Evolutionary conservation across 2,888 invertebrate genomes (phyloP), one percentile per base, ranked within the genome.

Genomic region (Clusia tigrina): DNA sequence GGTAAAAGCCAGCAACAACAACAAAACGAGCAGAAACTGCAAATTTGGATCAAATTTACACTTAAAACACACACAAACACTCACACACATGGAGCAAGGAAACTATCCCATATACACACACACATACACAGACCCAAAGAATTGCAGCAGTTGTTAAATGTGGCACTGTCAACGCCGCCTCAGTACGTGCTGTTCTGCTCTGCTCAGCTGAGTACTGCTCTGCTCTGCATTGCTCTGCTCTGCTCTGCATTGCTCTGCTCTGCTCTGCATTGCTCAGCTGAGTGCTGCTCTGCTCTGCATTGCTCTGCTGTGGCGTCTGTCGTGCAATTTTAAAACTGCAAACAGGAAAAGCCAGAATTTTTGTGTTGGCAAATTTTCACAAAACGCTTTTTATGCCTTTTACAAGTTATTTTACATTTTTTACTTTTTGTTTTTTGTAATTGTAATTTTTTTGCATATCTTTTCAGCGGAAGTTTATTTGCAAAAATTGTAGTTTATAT

Each of bases 321-420:
- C 37, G 18, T 20, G 20, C 9, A 9, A 26, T 26, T 18, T 24
- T n/a, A 32, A 26, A 1, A 6, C 23, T 42, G 23, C 42, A 56
- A 56, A 56, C 56, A 24, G 46, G 56, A 56, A 56, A 56, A 56
- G 46, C 25, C 46, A 56, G n/a, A n/a, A n/a, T n/a, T n/a, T n/a
- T 23, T 56, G 42, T 56, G 42, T 74, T 74, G 74, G 76, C 74
- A 74, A 74, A 74, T 77, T 74, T 74, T 76, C 77, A 77, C 76
- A 74, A 74, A 77, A 76, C 74, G 69, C 72, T 74, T 74, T 72
- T 76, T 77, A 76, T 76, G 71, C 74, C 70, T 69, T 74, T 74
- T 69, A 73, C 77, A 76, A 76, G 70, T 67, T 58, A 62, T 32
- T 32, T 32, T 32, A 12, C 32, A 32, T 12, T 32, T 6, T 32